phyloP scores from a whole-genome alignment of 2,797 vertebrate genomes.

The Kryptopterus vitreolus region DNA sequence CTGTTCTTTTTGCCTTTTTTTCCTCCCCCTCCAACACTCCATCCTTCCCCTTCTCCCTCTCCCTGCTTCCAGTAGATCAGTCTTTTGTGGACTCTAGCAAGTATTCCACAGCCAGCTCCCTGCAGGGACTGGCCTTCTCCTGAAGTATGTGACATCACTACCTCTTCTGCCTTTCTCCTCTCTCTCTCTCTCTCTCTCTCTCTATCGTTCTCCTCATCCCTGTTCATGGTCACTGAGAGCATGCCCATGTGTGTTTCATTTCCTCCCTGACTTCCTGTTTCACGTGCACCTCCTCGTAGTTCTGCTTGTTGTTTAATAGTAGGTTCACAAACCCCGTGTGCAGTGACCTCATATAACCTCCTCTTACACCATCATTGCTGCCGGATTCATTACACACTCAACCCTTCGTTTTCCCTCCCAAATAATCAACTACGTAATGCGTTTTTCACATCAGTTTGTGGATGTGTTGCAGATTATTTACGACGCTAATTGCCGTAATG shows the following conservation, averaged over 20 bases:
- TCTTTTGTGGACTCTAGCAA: constrained; percentile 96
- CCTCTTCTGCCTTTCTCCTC: too few relatives aligned
- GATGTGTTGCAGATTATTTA: not conserved
- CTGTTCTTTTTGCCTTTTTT: constrained; percentile 53
- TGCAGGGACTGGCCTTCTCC: constrained; percentile 95
- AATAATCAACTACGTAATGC: not conserved
- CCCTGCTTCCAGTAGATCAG: constrained; percentile 83
- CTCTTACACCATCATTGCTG: not conserved
- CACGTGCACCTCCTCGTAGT: constrained; percentile 58
- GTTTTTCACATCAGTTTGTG: not conserved
- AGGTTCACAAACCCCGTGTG: not conserved
- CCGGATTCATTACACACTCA: not conserved
- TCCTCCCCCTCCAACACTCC: constrained; percentile 21
- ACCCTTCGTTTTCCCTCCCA: not conserved
- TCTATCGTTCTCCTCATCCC: constrained; percentile 67
- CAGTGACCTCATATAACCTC: not conserved
- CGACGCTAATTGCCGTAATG: not conserved
- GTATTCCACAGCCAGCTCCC: constrained; percentile 91
- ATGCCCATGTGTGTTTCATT: constrained; percentile 73
- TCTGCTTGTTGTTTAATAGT: not conserved
- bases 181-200: constrained; percentile 55
- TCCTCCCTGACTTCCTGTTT: constrained; percentile 79
- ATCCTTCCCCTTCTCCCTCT: constrained; percentile 37
- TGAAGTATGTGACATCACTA: constrained; percentile 84
- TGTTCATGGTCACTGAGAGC: constrained; percentile 64